Conservation (phyloP, 2,888 invertebrate genomes). For the Agrotis puta region DNA sequence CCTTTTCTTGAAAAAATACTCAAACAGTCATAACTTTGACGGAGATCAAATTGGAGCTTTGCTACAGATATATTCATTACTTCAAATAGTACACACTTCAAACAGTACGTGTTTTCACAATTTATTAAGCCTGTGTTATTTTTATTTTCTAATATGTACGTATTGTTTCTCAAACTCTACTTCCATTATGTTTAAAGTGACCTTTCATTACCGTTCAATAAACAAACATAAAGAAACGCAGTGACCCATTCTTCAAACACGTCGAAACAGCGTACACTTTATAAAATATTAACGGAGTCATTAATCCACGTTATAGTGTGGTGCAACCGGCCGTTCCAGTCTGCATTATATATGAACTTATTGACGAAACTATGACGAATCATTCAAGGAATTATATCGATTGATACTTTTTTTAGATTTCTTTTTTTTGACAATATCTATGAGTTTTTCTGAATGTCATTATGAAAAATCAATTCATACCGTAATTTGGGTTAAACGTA, state of each 20-base stretch:
- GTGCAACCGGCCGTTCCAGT: constrained; percentile 30
- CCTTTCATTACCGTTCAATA: constrained; percentile 4
- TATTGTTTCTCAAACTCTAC: not conserved
- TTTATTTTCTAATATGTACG: not conserved
- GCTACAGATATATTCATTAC: too few relatives aligned
- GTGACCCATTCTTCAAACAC: constrained; percentile 19
- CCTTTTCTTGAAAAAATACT: too few relatives aligned
- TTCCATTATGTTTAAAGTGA: not conserved
- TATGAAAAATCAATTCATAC: not conserved
- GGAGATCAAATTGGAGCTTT: too few relatives aligned
- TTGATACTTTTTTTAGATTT: not conserved
- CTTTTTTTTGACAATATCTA: constrained; percentile 20
- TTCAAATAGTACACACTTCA: too few relatives aligned
- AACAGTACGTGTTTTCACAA: too few relatives aligned
- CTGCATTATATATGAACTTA: constrained; percentile 41
- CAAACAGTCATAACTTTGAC: too few relatives aligned
- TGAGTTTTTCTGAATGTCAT: constrained; percentile 13
- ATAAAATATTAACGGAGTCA: constrained; percentile 37
- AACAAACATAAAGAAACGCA: constrained; percentile 27
- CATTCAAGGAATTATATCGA: constrained; percentile 37
- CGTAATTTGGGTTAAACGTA: too few relatives aligned
- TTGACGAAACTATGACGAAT: constrained; percentile 6
- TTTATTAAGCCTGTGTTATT: not conserved
- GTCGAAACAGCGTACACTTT: constrained; percentile 5
- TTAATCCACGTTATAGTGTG: constrained; percentile 37